phyloP scores from a whole-genome alignment of 2,797 vertebrate species.

The Antrozous pallidus region DNA sequence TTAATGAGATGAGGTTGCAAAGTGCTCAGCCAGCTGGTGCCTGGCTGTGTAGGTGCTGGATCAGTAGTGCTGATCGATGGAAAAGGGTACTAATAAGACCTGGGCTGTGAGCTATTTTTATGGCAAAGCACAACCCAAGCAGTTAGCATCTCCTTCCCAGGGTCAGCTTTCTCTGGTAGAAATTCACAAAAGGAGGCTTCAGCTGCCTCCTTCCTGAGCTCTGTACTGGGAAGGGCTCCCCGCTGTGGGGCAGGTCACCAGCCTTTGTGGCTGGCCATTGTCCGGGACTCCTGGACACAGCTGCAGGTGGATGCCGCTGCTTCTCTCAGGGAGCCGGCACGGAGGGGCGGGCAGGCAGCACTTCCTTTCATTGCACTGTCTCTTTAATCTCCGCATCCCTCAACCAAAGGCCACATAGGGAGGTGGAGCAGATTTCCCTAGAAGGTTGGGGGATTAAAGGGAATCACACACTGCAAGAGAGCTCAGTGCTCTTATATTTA shows the following conservation, averaged over 20 bases:
- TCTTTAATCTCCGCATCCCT: neutral
- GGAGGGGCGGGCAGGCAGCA: neutral
- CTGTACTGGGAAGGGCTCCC: neutral
- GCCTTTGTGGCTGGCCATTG: neutral
- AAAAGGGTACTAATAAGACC: neutral
- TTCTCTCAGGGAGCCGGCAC: neutral
- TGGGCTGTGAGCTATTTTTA: neutral
- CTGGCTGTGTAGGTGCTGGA: accelerated
- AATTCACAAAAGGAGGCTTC: neutral
- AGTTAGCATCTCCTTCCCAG: neutral
- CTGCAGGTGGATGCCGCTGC: neutral
- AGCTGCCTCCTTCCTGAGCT: neutral
- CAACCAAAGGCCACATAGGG: neutral
- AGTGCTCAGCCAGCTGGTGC: neutral
- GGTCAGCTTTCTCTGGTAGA: neutral
- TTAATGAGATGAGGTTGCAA: neutral
- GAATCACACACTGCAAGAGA: neutral
- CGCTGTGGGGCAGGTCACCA: neutral
- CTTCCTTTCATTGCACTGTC: neutral
- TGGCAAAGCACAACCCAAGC: neutral
- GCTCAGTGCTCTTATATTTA: too few species aligned
- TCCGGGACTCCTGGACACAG: neutral
- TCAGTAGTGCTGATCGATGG: neutral
- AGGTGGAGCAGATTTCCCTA: neutral
- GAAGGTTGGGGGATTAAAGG: neutral